Base-by-base conservation (phyloP, 2,113 vertebrate species). In the Coryphaenoides rupestris region DNA sequence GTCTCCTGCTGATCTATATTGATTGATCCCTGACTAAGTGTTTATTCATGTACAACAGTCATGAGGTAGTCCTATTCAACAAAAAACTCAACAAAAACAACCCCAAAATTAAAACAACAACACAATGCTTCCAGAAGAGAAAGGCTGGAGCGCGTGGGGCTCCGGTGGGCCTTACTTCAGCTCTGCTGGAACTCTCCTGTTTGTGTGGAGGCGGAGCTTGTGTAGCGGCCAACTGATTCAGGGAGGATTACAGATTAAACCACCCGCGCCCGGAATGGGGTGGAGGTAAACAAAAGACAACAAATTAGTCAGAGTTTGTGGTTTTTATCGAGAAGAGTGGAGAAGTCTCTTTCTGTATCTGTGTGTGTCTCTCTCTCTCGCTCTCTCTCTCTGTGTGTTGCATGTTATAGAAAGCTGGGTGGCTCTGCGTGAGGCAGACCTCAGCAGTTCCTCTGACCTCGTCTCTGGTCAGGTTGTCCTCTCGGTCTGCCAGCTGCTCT, bases 111-210 rank as follows among this genome's bases (percentile, higher is more conserved):
- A 40, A 40, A 40, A 40, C 33, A 40, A 10, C 9, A 40, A 40
- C 9, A 40, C 33, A 7, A 12, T 40, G 33, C 33, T 40, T 40
- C 33, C 13, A 40, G 33, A 40, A 23, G n/a, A 19, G 50, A 21
- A 15, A 14, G 12, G 16, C 12, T 19, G 40, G 56, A 52, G 6
- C 19, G 19, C 50, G 47, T 13, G 19, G 2, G 33, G 19, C 58
- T 21, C 6, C 40, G 19, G 21, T 50, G 47, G 15, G 47, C 46
- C 5, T 63, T 57, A 50, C 28, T 7, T 69, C 47, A 61, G 49
- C 66, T 45, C 68, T 62, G 28, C 82, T 86, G 68, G 85, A 88
- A 85, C 75, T 49, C 54, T 84, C 77, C 61, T 65, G 63, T 80
- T 79, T 83, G 78, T 79, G 66, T 66, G 40, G 55, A 63, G 50